Conservation (phyloP, 2,113 vertebrate genomes). For the Crotalus viridis region DNA sequence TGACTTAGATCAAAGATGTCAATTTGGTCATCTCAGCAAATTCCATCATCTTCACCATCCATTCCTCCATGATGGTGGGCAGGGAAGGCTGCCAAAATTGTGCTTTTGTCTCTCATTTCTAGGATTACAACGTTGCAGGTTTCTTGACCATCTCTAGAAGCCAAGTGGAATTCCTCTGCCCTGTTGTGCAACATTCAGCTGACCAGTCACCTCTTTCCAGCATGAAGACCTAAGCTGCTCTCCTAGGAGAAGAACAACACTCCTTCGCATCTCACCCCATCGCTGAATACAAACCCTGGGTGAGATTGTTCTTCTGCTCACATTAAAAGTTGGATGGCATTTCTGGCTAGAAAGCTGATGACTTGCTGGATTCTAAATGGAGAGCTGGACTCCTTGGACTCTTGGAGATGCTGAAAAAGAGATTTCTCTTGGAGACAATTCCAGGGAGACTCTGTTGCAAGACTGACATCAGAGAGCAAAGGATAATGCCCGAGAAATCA, state of each 20-base stretch:
- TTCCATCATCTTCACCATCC: background rate
- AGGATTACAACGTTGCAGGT: background rate
- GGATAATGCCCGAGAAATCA: constrained; percentile 32
- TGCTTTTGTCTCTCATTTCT: background rate
- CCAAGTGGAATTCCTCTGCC: background rate
- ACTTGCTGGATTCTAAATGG: constrained; percentile 53
- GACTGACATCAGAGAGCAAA: constrained; percentile 12
- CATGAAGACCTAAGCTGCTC: background rate
- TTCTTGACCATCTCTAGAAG: background rate
- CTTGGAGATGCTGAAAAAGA: constrained; percentile 62
- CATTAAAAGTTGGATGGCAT: constrained; percentile 50
- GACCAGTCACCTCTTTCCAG: background rate
- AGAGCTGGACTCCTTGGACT: constrained; percentile 42
- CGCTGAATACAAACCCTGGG: constrained; percentile 27
- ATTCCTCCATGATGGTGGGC: background rate
- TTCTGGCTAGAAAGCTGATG: constrained; percentile 50
- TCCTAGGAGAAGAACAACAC: background rate
- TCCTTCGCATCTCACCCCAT: background rate
- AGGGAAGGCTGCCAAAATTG: background rate
- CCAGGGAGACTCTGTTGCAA: constrained; percentile 20
- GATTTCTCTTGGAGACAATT: constrained; percentile 55
- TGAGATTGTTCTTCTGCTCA: constrained; percentile 22
- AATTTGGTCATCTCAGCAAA: background rate
- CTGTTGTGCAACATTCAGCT: background rate
- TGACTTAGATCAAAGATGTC: background rate